Evolutionary conservation across 1,140 invertebrate species (phyloP).

Genomic region (Dinothrombium tinctorium): DNA sequence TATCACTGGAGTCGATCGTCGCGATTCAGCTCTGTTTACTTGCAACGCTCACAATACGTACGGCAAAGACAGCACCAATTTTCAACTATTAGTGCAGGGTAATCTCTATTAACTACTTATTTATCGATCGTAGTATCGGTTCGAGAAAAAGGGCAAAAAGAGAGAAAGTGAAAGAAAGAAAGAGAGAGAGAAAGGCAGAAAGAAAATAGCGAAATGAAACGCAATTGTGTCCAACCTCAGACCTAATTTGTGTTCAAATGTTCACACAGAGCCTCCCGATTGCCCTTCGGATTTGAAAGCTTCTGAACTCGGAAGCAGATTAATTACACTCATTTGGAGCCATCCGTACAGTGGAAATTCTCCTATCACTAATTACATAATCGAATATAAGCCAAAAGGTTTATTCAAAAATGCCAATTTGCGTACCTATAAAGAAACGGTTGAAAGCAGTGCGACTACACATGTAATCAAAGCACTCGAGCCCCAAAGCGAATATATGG

Average conservation of each 20-base stretch:
- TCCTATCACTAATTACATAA: slow-evolving; percentile 38
- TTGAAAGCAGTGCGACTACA: not conserved
- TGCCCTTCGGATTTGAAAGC: slow-evolving; percentile 19
- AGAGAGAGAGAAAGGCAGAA: slow-evolving; percentile 2
- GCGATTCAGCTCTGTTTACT: slow-evolving; percentile 65
- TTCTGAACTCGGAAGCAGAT: slow-evolving; percentile 25
- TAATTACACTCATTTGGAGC: slow-evolving; percentile 40
- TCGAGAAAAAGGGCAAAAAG: not conserved
- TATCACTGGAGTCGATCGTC: slow-evolving; percentile 41
- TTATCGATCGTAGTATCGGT: not conserved
- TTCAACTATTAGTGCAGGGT: slow-evolving; percentile 74
- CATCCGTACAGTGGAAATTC: slow-evolving; percentile 53
- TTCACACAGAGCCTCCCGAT: slow-evolving; percentile 44
- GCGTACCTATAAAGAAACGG: not conserved
- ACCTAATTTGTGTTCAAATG: too few relatives aligned
- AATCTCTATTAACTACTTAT: slow-evolving; percentile 30
- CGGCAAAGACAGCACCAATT: slow-evolving; percentile 65
- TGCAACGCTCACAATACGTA: slow-evolving; percentile 65
- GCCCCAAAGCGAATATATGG: slow-evolving; percentile 77
- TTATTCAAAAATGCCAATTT: not conserved
- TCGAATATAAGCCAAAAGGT: slow-evolving; percentile 46
- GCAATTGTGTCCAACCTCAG: too few relatives aligned
- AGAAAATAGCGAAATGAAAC: not conserved
- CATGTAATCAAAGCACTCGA: slow-evolving; percentile 47
- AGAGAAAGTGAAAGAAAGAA: not conserved